Conservation (phyloP, 2,113 vertebrate genomes). For the Tragelaphus scriptus region DNA sequence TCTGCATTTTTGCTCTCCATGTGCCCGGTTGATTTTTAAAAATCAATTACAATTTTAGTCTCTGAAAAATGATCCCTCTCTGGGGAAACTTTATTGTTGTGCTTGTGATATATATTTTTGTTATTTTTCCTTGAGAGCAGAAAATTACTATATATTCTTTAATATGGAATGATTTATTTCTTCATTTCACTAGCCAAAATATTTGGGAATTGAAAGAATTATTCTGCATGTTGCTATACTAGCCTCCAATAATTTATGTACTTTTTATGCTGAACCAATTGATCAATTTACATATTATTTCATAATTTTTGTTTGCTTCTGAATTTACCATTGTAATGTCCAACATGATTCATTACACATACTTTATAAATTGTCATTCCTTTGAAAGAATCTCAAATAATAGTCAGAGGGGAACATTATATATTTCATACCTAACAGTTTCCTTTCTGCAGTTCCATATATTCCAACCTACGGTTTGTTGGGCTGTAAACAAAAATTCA, state of each 20-base stretch:
- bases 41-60: constrained; percentile 20
- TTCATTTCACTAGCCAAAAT: constrained; percentile 13
- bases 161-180: constrained; percentile 52
- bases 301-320: constrained; percentile 31
- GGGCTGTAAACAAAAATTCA: background rate
- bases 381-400: constrained; percentile 14
- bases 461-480: background rate
- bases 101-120: background rate
- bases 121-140: background rate
- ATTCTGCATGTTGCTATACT: background rate
- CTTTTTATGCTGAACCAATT: constrained; percentile 39
- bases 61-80: constrained; percentile 41
- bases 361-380: background rate
- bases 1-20: background rate
- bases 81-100: constrained; percentile 22
- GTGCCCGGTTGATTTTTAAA: background rate
- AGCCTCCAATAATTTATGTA: background rate
- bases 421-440: constrained; percentile 13
- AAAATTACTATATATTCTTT: constrained; percentile 25
- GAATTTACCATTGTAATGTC: background rate
- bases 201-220: constrained; percentile 13
- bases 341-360: background rate
- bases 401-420: background rate
- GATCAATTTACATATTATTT: constrained; percentile 8
- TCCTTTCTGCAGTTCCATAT: background rate